A percentile compares a stretch with the other conserved stretches of the same genome.
Conservation (phyloP, 2,113 vertebrate species). For the Prolemur simus region DNA sequence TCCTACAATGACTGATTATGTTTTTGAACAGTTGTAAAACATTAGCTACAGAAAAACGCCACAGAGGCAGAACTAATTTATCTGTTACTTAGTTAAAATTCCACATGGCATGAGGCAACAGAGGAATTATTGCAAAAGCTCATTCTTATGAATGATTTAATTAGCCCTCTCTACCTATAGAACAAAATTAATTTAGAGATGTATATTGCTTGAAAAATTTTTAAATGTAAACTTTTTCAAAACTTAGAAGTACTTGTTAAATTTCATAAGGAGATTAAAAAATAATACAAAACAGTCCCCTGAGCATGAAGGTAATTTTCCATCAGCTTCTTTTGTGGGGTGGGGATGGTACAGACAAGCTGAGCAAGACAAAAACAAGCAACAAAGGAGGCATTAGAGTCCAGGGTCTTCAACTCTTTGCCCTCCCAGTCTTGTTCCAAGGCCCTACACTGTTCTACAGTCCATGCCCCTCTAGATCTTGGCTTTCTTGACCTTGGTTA, state of each 20-base stretch:
- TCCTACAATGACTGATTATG: conserved; percentile 68
- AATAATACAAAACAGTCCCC: conserved; percentile 22
- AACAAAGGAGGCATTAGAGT: not conserved
- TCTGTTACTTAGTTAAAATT: conserved; percentile 79
- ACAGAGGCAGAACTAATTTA: conserved; percentile 79
- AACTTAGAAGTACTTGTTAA: conserved; percentile 43
- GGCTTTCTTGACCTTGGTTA: conserved; percentile 25
- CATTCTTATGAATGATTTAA: conserved; percentile 73
- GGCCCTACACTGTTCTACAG: not conserved
- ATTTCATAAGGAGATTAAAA: conserved; percentile 46
- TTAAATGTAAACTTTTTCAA: conserved; percentile 49
- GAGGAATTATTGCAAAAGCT: conserved; percentile 78
- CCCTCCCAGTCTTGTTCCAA: not conserved
- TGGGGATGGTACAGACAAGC: not conserved
- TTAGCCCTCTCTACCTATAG: conserved; percentile 70
- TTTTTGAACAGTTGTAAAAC: conserved; percentile 78
- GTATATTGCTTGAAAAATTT: conserved; percentile 74
- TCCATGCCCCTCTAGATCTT: not conserved
- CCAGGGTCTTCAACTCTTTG: not conserved
- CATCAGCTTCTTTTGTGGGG: not conserved
- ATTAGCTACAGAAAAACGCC: conserved; percentile 71
- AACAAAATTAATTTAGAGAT: conserved; percentile 76
- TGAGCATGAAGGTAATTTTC: conserved; percentile 33
- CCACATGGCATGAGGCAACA: conserved; percentile 73
- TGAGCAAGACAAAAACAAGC: not conserved